Evolutionary conservation across 2,113 vertebrate genomes (phyloP), one percentile per base, ranked within the genome.

Genomic region (Calyptommatus sinebrachiatus): DNA sequence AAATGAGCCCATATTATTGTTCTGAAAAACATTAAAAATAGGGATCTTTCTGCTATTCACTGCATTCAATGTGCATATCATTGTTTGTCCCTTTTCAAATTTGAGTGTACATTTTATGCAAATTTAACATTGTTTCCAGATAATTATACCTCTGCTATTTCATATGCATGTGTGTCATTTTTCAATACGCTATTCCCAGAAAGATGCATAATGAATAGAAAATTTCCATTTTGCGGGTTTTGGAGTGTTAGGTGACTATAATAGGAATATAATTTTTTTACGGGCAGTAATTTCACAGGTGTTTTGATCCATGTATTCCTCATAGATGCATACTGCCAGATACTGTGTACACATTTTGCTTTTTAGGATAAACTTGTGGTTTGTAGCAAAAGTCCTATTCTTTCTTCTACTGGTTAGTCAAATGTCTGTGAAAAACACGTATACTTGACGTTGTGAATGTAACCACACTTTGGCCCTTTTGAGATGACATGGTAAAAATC

Each of bases 141-240:
- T 80, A 85, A 84, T 90, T 90, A 86, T 66, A 62, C 71, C 70
- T 80, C 53, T 79, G 76, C 71, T 86, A 41, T 86, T 83, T 82
- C 66, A 83, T 71, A 75, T 48, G 69, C 76, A 69, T 68, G 68
- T 71, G 74, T 86, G 48, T 85, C 85, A 82, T 70, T 81, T 79
- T 76, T 79, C 78, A 83, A 28, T 84, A 71, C 0, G 1, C 77
- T 82, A 77, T 87, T n/a, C 1, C 0, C 57, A 78, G 74, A 74
- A 80, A 75, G 82, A 66, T 89, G 68, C 80, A 60, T 78, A 81
- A 82, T 71, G 83, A 82, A 69, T 62, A 72, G 79, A 22, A 41
- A 41, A 1, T 76, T 1, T 57, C 67, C 77, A 78, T 45, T 72
- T 63, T 67, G 71, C 11, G 29, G 79, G 53, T 85, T 76, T 77